Conservation (phyloP, 1,140 invertebrate genomes). For the Anastrepha ludens region DNA sequence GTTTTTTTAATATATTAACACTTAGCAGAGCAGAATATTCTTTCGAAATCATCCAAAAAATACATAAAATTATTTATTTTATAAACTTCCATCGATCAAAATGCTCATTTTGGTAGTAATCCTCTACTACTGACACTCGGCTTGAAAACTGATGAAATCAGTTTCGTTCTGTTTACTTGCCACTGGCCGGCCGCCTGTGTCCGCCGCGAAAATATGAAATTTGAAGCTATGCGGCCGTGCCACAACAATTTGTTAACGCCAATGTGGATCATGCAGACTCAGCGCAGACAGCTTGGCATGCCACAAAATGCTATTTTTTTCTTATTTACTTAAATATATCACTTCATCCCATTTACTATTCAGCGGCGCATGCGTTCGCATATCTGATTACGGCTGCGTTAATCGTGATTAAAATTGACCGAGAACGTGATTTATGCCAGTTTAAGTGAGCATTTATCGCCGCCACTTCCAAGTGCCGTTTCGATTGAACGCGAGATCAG, state of each 20-base stretch:
- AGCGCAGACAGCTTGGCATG: constrained; percentile 1
- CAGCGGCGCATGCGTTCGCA: neutral
- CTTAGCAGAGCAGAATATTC: too few species aligned
- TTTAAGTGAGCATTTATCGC: constrained; percentile 45
- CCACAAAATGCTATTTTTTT: neutral
- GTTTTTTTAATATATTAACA: too few species aligned
- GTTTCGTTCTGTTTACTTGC: neutral
- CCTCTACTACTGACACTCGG: too few species aligned
- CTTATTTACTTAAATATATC: neutral
- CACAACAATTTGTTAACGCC: constrained; percentile 19
- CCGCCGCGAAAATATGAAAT: constrained; percentile 5
- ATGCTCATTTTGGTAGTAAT: too few species aligned
- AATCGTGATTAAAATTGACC: constrained; percentile 44
- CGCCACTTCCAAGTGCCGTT: constrained; percentile 16
- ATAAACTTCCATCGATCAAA: too few species aligned
- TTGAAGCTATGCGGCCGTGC: neutral
- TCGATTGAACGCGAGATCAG: constrained; percentile 14
- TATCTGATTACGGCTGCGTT: neutral
- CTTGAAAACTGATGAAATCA: too few species aligned
- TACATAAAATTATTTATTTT: too few species aligned
- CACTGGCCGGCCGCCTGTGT: neutral
- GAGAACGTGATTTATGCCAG: constrained; percentile 34
- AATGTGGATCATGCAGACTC: neutral
- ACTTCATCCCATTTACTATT: neutral
- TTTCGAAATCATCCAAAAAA: too few species aligned